phyloP scores from a whole-genome alignment of 2,113 vertebrate genomes.

The Recurvirostra avosetta region DNA sequence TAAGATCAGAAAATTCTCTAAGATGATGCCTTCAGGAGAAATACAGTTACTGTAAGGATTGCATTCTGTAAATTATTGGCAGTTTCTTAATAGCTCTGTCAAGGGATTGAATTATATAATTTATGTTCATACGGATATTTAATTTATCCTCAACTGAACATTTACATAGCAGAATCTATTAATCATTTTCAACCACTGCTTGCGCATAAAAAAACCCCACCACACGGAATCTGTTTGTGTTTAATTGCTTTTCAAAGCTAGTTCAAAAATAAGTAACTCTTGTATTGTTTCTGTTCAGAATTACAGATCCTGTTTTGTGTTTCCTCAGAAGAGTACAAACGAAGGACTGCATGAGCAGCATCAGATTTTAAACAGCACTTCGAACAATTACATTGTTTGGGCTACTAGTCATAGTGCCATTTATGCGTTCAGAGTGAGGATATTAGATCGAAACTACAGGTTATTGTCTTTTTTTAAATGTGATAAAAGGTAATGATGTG shows the following conservation, averaged over 20 bases:
- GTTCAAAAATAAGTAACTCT: background rate
- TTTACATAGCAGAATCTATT: background rate
- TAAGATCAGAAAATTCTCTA: background rate
- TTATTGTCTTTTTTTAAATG: conserved; percentile 23
- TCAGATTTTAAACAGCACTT: conserved; percentile 66
- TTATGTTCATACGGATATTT: background rate
- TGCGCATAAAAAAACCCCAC: background rate
- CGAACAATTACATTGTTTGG: conserved; percentile 41
- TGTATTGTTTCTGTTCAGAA: conserved; percentile 49
- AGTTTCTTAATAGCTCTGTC: background rate
- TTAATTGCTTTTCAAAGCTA: background rate
- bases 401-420: background rate
- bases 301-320: conserved; percentile 62
- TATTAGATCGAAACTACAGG: conserved; percentile 65
- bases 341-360: conserved; percentile 51
- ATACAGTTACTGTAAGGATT: background rate
- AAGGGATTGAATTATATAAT: background rate
- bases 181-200: background rate
- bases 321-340: background rate
- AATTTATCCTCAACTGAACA: background rate
- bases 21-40: background rate
- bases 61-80: background rate
- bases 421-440: conserved; percentile 57
- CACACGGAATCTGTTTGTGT: background rate
- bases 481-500: background rate